phyloP scores from a whole-genome alignment of 2,113 vertebrate species.

The Genyomyrus donnyi region DNA sequence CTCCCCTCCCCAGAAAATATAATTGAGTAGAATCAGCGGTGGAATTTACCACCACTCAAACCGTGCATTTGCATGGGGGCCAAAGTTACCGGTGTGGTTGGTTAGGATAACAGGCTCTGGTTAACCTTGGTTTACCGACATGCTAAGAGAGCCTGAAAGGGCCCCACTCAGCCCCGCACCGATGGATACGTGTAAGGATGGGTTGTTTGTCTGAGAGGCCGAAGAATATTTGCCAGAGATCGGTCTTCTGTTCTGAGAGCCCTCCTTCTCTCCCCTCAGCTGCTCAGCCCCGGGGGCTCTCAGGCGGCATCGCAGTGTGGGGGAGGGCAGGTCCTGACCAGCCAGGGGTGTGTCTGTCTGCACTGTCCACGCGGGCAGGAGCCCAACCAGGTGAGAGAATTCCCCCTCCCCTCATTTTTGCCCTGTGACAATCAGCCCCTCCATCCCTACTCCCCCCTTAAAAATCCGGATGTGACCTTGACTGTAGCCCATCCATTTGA shows the following conservation, averaged over 20 bases:
- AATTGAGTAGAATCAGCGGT: not conserved
- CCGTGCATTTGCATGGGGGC: not conserved
- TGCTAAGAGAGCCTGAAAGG: not conserved
- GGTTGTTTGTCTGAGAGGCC: not conserved
- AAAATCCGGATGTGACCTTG: not conserved
- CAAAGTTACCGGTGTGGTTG: not conserved
- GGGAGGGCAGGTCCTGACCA: slow-evolving; percentile 4
- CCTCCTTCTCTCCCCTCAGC: slow-evolving; percentile 30
- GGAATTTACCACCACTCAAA: not conserved
- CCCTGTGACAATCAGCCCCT: not conserved
- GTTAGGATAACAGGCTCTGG: not conserved
- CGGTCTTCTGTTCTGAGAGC: not conserved
- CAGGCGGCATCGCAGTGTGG: slow-evolving; percentile 52
- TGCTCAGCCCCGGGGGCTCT: slow-evolving; percentile 39
- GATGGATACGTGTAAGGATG: not conserved
- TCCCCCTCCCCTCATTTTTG: not conserved
- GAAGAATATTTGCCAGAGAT: not conserved
- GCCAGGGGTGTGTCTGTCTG: slow-evolving; percentile 50
- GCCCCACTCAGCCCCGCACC: not conserved
- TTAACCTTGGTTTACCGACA: not conserved
- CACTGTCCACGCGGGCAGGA: slow-evolving; percentile 74
- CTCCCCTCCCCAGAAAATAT: not conserved
- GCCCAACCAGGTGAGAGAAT: slow-evolving; percentile 66
- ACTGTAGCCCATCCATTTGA: not conserved
- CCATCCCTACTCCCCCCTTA: not conserved